These are phyloP conservation scores for Odobenus rosmarus DNA, from an alignment of 2,113 vertebrate genomes.

Conservation along the genomic window DNA sequence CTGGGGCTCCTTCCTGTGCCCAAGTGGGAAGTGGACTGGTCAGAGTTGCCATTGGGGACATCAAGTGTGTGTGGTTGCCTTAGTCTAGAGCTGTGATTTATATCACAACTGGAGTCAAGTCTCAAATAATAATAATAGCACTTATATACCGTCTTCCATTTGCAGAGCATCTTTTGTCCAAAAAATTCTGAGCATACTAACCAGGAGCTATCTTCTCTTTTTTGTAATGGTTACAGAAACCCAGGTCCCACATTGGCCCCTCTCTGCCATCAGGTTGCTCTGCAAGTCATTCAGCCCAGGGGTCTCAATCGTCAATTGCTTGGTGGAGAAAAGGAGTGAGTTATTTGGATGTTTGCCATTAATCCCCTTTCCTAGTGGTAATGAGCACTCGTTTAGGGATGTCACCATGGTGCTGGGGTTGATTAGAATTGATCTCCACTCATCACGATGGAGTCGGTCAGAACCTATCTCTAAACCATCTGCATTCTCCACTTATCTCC, in stretches of 20 bases:
- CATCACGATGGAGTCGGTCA: not conserved
- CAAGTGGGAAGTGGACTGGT: not conserved
- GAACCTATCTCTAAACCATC: not conserved
- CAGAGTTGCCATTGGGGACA: not conserved
- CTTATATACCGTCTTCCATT: not conserved
- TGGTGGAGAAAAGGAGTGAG: not conserved
- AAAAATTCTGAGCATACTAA: not conserved
- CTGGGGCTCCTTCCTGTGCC: not conserved
- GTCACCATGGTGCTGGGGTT: not conserved
- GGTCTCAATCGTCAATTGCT: not conserved
- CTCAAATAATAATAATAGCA: slow-evolving; percentile 5
- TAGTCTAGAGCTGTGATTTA: not conserved
- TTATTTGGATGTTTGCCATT: not conserved
- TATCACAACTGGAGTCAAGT: not conserved
- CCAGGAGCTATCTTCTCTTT: not conserved
- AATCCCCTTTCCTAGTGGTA: not conserved
- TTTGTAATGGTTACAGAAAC: not conserved
- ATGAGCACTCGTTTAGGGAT: not conserved
- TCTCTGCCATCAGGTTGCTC: not conserved
- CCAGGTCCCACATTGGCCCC: not conserved
- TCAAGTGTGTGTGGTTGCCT: not conserved
- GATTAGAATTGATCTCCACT: not conserved
- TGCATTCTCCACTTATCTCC: not conserved
- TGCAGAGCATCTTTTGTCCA: not conserved
- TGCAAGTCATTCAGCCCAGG: not conserved